These are phyloP conservation scores for Dendrocincla tyrannina DNA, from an alignment of 2,797 vertebrate species.

Conservation along the genomic window DNA sequence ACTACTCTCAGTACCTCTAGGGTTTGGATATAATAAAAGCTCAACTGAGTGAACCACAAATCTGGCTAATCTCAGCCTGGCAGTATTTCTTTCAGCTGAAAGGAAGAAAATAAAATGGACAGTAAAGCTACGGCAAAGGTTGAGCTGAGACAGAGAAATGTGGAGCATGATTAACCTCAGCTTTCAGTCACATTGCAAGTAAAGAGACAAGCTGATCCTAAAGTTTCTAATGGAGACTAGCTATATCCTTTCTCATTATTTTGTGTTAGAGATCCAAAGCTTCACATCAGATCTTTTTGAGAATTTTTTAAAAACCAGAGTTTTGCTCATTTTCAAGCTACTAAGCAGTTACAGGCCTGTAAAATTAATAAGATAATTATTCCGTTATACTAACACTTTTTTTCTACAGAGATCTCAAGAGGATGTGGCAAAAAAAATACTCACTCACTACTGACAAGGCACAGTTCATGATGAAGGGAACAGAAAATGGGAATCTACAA, in stretches of 20 bases:
- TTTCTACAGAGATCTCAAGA: not conserved
- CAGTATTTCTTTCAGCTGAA: not conserved
- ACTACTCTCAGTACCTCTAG: not conserved
- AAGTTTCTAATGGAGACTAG: not conserved
- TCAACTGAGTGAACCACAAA: not conserved
- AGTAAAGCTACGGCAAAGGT: not conserved
- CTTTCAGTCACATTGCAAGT: not conserved
- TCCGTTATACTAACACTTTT: not conserved
- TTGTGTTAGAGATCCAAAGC: constrained; percentile 5
- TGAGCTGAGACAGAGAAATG: not conserved
- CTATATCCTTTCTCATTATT: constrained; percentile 1
- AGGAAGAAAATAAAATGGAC: not conserved
- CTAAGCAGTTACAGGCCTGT: not conserved
- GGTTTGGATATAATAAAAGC: not conserved
- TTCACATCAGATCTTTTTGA: not conserved
- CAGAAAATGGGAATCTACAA: not conserved
- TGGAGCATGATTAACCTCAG: not conserved
- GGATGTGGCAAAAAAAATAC: not conserved
- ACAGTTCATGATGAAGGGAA: not conserved
- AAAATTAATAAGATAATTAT: not conserved
- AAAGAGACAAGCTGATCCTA: constrained; percentile 1
- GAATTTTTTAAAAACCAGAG: not conserved
- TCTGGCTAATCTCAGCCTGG: not conserved
- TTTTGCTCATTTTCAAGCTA: not conserved
- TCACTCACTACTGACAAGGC: not conserved